Conservation (phyloP, 1,140 invertebrate genomes). For the Sipha flava region DNA sequence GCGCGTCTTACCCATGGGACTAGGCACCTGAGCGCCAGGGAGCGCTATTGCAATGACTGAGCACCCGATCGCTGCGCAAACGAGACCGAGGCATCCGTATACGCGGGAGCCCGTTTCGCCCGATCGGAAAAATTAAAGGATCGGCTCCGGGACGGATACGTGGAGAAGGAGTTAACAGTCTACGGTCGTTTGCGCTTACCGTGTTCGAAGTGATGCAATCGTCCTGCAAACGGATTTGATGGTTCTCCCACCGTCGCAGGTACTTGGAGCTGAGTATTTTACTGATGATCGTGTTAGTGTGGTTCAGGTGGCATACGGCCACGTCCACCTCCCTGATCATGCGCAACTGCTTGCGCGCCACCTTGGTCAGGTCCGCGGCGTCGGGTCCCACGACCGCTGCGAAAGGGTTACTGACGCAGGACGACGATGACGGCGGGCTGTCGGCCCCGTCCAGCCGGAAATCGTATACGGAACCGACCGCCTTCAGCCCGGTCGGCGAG, state of each 20-base stretch:
- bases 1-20: too few species aligned
- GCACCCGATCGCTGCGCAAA: too few species aligned
- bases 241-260: conserved; percentile 69
- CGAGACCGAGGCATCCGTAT: too few species aligned
- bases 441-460: background rate
- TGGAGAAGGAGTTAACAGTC: too few species aligned
- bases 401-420: background rate
- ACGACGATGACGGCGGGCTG: background rate
- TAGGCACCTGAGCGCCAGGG: too few species aligned
- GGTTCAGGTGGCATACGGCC: conserved; percentile 69
- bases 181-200: conserved; percentile 52
- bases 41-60: too few species aligned
- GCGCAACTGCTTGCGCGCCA: conserved; percentile 59
- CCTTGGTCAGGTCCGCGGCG: background rate
- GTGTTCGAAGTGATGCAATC: conserved; percentile 64
- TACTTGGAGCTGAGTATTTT: conserved; percentile 76
- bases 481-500: conserved; percentile 1
- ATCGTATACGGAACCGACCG: background rate
- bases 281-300: conserved; percentile 67
- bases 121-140: too few species aligned
- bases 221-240: conserved; percentile 62
- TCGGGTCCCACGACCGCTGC: background rate
- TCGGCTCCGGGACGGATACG: too few species aligned
- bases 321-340: conserved; percentile 66
- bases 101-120: too few species aligned